phyloP scores from a whole-genome alignment of 2,797 vertebrate species.

The Micrastur ruficollis region DNA sequence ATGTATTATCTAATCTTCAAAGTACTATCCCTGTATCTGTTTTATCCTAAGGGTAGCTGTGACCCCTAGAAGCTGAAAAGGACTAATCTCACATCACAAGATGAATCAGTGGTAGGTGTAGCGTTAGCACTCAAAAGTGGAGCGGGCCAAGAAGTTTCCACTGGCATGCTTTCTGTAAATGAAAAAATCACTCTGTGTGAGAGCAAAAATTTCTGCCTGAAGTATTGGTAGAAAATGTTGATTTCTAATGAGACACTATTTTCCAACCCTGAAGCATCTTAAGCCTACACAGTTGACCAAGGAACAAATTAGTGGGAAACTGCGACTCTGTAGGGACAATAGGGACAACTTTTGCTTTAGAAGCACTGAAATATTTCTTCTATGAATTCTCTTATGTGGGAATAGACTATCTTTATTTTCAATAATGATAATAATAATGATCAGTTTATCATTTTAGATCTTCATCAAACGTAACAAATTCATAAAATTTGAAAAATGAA shows the following conservation, averaged over 20 bases:
- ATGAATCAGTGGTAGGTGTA: background rate
- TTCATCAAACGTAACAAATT: background rate
- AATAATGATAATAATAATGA: background rate
- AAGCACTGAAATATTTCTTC: background rate
- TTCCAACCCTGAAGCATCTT: background rate
- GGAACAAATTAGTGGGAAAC: background rate
- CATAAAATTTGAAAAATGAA: background rate
- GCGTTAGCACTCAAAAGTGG: background rate
- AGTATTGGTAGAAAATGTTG: background rate
- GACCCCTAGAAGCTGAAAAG: background rate
- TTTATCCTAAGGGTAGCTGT: background rate
- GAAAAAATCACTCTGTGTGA: background rate
- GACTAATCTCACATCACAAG: background rate
- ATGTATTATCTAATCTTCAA: background rate
- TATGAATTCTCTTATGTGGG: background rate
- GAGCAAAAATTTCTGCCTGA: background rate
- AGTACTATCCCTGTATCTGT: background rate
- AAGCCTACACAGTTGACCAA: background rate
- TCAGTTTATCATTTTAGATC: background rate
- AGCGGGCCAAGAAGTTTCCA: background rate
- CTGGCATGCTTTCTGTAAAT: background rate
- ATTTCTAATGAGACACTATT: background rate
- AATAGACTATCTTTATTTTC: background rate
- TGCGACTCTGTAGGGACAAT: background rate
- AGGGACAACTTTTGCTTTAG: background rate